Percentiles rank a stretch among this genome's conserved stretches.
Evolutionary conservation across 1,140 invertebrate genomes (phyloP).

Genomic region (Lepeophtheirus salmonis): DNA sequence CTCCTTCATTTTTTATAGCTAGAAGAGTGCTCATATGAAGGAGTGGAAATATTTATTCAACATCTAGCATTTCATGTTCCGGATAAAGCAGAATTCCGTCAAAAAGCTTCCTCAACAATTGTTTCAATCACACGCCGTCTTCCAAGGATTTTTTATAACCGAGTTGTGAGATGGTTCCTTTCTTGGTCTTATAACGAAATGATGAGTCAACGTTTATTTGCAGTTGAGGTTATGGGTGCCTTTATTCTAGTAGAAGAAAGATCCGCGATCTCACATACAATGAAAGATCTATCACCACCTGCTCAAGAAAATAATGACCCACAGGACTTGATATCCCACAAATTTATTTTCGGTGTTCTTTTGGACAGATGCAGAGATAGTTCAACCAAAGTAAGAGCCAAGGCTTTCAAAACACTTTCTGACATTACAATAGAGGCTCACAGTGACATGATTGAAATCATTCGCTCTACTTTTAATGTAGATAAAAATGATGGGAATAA

Average conservation of each 20-base stretch:
- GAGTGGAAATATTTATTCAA: conserved; percentile 34
- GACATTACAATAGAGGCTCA: conserved; percentile 29
- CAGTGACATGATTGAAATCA: conserved; percentile 24
- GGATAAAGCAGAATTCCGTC: conserved; percentile 37
- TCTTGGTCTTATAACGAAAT: conserved; percentile 33
- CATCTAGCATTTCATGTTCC: conserved; percentile 37
- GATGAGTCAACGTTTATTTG: conserved; percentile 33
- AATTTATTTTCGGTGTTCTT: conserved; percentile 32
- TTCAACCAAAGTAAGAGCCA: conserved; percentile 36
- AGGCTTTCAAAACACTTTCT: conserved; percentile 35
- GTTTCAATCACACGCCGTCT: conserved; percentile 29
- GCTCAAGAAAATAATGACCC: not conserved
- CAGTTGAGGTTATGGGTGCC: conserved; percentile 36
- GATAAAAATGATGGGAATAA: no score
- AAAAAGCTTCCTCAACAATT: conserved; percentile 33
- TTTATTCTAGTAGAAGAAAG: conserved; percentile 26
- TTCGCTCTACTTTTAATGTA: conserved; percentile 31
- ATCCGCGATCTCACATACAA: not conserved
- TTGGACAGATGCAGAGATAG: conserved; percentile 35
- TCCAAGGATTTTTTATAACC: conserved; percentile 22
- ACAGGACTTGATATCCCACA: conserved; percentile 24
- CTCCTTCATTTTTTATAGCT: conserved; percentile 23
- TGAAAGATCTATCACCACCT: no score
- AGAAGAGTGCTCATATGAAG: conserved; percentile 27
- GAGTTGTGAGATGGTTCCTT: conserved; percentile 33